Base-by-base conservation (phyloP, 1,140 invertebrate species). In the Drosophila auraria region DNA sequence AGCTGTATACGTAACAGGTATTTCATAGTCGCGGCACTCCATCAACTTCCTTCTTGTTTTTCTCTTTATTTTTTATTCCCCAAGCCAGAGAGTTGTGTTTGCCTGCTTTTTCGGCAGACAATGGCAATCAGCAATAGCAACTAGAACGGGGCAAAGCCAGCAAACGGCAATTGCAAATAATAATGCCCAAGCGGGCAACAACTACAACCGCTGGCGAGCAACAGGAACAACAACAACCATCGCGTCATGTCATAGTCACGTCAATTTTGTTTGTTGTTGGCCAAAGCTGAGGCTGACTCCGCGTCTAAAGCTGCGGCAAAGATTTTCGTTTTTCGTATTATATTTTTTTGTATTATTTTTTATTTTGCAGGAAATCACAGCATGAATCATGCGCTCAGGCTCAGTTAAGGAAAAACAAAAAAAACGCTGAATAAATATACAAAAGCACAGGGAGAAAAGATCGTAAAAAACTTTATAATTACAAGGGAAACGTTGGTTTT, bases 171-270 rank as follows among this genome's bases (percentile, higher is more conserved):
- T 87, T 87, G 83, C 84, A 87, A 87, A 87, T 87, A 87, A 87
- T 87, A 87, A 87, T 87, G 83, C 83, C 84, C 82, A 80, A 86
- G 82, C 86, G 86, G 66, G 76, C 82, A 83, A 36, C 75, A 81
- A 42, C 64, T 69, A 59, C 68, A 75, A 68, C 71, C 62, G 20
- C 62, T 62, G 60, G 20, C 30, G 12, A 62, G 27, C 50, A 64
- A 68, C 25, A 60, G 30, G 49, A 47, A 57, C 59, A 72, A 68
- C 73, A 73, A 62, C 71, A 51, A 65, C 53, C 69, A 80, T 69
- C 83, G 78, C 83, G 83, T 87, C 83, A 91, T 91, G 87, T 87
- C 83, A 91, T 89, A 90, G 87, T 91, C 87, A 91, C 83, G 87
- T 91, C 87, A 91, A 91, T 77, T 87, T 75, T 69, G 80, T 78